Base-by-base conservation (phyloP, 2,113 vertebrate genomes). In the Prinia subflava region DNA sequence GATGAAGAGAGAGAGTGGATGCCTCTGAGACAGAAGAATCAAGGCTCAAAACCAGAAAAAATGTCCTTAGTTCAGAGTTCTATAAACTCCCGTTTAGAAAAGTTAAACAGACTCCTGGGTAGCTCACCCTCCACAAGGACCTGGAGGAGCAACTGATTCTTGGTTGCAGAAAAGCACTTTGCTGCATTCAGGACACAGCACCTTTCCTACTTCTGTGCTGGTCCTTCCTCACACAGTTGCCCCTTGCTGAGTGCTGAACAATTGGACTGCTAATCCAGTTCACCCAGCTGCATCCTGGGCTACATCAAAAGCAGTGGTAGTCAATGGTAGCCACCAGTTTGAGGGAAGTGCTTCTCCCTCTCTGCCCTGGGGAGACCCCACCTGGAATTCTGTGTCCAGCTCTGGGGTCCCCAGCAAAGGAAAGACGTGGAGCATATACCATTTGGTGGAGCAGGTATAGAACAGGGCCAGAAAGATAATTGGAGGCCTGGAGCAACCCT, bases 261-360 rank as follows among this genome's bases (percentile, higher is more conserved):
- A 20, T 9, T 30, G 50, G 55, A 30, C 30, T 64, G 25, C 20
- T 81, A 30, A 41, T 35, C 12, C 46, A 41, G 44, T 23, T 74
- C 22, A 69, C 33, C 13, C 22, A 68, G 0, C 3, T 19, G 1
- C 31, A 46, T 23, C 19, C 22, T 11, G 5, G 23, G 24, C 18
- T 80, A 31, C 20, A 39, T 13, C 20, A 49, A 57, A 64, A 63
- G 44, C 6, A 75, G 14, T 1, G 7, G 1, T 59, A 47, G 7
- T 39, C 6, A 75, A 12, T 1, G 7, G 1, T 64, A 47, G 7
- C 23, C 44, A 59, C 5, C 23, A 41, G 44, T 20, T 7, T 3
- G 3, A 60, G 28, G 18, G 31, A 49, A 41, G 27, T 24, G 27
- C 23, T 67, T 67, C 33, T 67, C 7, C 13, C 7, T 10, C 7